Base-by-base conservation (phyloP, 2,888 invertebrate species). In the Philhelius pedissequus region DNA sequence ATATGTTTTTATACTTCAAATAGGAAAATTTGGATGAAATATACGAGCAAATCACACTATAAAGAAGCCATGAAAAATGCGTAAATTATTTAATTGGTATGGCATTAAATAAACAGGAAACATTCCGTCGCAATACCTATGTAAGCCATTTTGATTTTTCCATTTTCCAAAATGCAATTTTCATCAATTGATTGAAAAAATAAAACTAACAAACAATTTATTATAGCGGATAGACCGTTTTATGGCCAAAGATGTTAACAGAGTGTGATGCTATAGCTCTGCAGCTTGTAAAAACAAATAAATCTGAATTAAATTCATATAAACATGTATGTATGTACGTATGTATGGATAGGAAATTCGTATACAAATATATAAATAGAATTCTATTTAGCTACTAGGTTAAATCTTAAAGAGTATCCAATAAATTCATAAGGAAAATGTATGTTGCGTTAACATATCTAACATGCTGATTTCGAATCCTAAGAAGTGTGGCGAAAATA, bases 11-110 rank as follows among this genome's bases (percentile, higher is more conserved):
- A 66, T 66, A 77, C 8, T 38, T 70, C 32, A 22, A 50, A 56
- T 25, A 56, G 35, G 71, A 56, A 64, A n/a, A 48, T 71, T 71
- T 71, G 40, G 20, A 25, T 5, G 27, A 71, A 64, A 64, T 32
- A 32, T 8, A 43, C 43, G 45, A 62, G 20, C n/a, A 15, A 48
- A 64, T 45, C 64, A 32, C 71, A 60, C 27, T 40, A 69, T 45
- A 66, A 60, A 60, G 62, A 56, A 76, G 69, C 64, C 18, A 66
- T 70, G 40, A 76, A 70, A 77, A 75, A 64, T 64, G 40, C 56
- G 75, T 71, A 62, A 81, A 76, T 68, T 60, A 68, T 62, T 77
- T 77, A 82, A 77, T 82, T 73, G 62, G 48, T 69, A n/a, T n/a
- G 71, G 62, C 60, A 32, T 82, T 62, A 68, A 48, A 69, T 68